Base-by-base conservation (phyloP, 1,140 invertebrate genomes). In the Drosophila sucinea region DNA sequence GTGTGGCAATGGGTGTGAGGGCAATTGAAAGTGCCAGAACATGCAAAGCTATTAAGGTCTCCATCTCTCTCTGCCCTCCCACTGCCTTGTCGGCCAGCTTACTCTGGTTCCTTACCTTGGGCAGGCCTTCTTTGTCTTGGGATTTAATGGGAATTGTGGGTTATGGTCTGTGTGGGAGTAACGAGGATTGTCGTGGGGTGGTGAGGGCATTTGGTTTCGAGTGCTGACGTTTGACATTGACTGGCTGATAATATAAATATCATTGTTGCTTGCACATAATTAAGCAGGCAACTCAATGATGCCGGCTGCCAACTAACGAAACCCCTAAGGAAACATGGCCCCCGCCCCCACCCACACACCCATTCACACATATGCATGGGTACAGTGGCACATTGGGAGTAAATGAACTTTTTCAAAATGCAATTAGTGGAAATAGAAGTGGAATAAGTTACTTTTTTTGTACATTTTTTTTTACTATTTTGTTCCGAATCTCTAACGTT, bases 211-310 rank as follows among this genome's bases (percentile, higher is more conserved):
- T 61, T 44, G 27, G 60, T 41, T 61, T 29, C 25, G 60, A 61
- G 66, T 71, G 66, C 68, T 81, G 77, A 47, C 62, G 64, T 69
- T 70, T 62, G 73, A 83, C 77, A 83, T 84, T 77, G 81, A 68
- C 74, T 72, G 79, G 47, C 66, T 79, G 83, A 86, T 86, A 86
- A 89, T 89, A 87, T 83, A 89, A 89, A 89, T 84, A 89, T 89
- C 80, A 89, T 80, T 87, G 84, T 75, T 89, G 80, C 83, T 87
- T 87, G 83, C 83, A 87, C 84, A 87, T 87, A 87, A 87, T 87
- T 87, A 87, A 89, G 76, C 76, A 65, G 64, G 62, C 65, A 33
- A 70, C 58, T 64, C 62, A 74, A 63, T 65, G 70, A 47, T 41
- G 66, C 40, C 35, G 38, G 40, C 68, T 56, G 64, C 67, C 79